Conservation (phyloP, 2,113 vertebrate species). For the Panurus biarmicus region DNA sequence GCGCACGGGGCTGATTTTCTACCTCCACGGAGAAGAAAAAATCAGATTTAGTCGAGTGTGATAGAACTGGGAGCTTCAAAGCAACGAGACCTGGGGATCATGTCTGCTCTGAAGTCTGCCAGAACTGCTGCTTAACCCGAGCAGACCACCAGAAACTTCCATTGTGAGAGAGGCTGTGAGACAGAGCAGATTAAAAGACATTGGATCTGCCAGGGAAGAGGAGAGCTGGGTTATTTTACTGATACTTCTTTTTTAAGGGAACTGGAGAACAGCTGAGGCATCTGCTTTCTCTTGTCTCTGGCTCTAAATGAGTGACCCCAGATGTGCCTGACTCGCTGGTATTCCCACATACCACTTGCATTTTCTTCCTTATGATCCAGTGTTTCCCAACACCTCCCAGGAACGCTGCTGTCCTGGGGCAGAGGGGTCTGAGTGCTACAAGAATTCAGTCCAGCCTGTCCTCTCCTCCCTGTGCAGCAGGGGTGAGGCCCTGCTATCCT, state of each 20-base stretch:
- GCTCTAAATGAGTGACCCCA: not conserved
- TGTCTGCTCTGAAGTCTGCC: not conserved
- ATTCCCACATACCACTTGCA: not conserved
- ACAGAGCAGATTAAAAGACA: not conserved
- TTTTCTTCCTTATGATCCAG: not conserved
- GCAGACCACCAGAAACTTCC: conserved; percentile 9
- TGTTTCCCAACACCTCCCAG: not conserved
- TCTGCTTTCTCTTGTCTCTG: not conserved
- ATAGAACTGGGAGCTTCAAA: not conserved
- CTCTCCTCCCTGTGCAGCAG: not conserved
- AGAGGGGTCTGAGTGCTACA: not conserved
- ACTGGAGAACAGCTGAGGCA: not conserved
- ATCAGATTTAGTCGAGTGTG: not conserved
- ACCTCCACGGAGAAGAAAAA: not conserved
- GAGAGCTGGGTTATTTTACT: not conserved
- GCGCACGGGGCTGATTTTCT: not conserved
- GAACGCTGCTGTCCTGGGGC: not conserved
- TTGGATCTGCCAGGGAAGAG: not conserved
- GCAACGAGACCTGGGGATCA: not conserved
- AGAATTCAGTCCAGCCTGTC: not conserved
- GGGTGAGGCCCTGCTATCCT: not conserved
- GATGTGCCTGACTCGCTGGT: not conserved
- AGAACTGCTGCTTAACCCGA: not conserved
- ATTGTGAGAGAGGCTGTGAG: not conserved
- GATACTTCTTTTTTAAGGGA: not conserved